Base-by-base conservation (phyloP, 2,888 invertebrate species). In the Troglohyphantes excavatus region DNA sequence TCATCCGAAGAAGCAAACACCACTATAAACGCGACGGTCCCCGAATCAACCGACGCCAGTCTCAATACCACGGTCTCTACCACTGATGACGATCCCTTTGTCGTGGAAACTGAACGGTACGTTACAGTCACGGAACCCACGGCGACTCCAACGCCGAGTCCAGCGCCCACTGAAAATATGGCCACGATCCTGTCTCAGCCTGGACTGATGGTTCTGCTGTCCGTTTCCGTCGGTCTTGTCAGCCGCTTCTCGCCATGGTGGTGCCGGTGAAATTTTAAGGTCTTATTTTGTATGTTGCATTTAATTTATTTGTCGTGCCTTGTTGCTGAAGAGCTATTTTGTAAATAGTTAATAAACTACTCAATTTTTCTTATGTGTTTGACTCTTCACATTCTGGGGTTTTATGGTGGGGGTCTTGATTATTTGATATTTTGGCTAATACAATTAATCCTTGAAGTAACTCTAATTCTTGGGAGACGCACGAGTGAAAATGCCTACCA, bases 261-360 rank as follows among this genome's bases (percentile, higher is more conserved):
- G 53, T n/a, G 53, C n/a, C 53, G 53, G 2, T 53, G n/a, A n/a
- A 53, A 39, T 13, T 39, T 13, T 39, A 7, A 11, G n/a, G 9
- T 13, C 5, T 53, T 9, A 13, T n/a, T 53, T 39, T 39, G 39
- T 39, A 9, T 53, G 53, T 53, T 53, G 17, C 13, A n/a, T 53
- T 53, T 53, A 53, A 53, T 53, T 53, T 53, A 53, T 53, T 53
- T 53, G 53, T 53, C 53, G n/a, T 53, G 53, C 53, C n/a, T 53
- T 53, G 53, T 53, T 53, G 53, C 53, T 53, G 53, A n/a, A 53
- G 17, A 53, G 53, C 53, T n/a, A 53, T 53, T 53, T 53, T 53
- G 53, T 53, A 53, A 53, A 53, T 53, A 53, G 53, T 53, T 53
- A 53, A 53, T 53, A 53, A 53, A 53, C 53, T 33, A 33, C 33